Evolutionary conservation across 2,888 invertebrate species (phyloP).

Genomic region (Cantharis nigra): DNA sequence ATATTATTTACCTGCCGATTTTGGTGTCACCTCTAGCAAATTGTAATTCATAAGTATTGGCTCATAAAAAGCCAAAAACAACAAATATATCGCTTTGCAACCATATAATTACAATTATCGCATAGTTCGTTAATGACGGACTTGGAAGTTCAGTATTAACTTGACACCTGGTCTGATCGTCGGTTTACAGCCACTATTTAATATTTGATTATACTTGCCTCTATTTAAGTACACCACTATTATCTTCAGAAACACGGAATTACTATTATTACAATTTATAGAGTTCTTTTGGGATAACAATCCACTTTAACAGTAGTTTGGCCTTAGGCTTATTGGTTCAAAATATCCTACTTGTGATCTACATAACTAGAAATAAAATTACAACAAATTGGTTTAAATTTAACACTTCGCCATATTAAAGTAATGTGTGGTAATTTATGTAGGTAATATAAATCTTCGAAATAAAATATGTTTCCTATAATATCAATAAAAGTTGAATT

Average conservation of each 20-base stretch:
- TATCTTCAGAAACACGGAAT: slow-evolving; percentile 28
- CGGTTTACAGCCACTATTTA: slow-evolving; percentile 30
- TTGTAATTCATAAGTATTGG: slow-evolving; percentile 36
- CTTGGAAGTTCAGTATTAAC: slow-evolving; percentile 23
- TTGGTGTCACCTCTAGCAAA: slow-evolving; percentile 33
- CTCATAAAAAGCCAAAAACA: slow-evolving; percentile 37
- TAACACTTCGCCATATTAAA: background rate
- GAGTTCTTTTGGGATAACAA: slow-evolving; percentile 26
- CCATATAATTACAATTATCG: slow-evolving; percentile 37
- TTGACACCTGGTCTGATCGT: slow-evolving; percentile 33
- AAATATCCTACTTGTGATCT: slow-evolving; percentile 12
- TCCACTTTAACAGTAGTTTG: slow-evolving; percentile 33
- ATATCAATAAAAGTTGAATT: too few species aligned
- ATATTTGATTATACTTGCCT: slow-evolving; percentile 32
- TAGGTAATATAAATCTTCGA: too few species aligned
- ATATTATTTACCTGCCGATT: slow-evolving; percentile 8
- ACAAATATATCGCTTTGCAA: slow-evolving; percentile 36
- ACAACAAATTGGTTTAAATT: slow-evolving; percentile 4
- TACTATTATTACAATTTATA: slow-evolving; percentile 34
- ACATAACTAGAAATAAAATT: slow-evolving; percentile 18
- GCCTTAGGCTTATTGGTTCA: slow-evolving; percentile 20
- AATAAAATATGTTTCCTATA: too few species aligned
- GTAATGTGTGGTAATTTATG: background rate
- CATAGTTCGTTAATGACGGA: slow-evolving; percentile 34
- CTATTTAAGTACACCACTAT: slow-evolving; percentile 33